Percentiles rank a stretch among this genome's conserved stretches.
Evolutionary conservation across 1,140 invertebrate species (phyloP).

Genomic region (Hormaphis cornu): DNA sequence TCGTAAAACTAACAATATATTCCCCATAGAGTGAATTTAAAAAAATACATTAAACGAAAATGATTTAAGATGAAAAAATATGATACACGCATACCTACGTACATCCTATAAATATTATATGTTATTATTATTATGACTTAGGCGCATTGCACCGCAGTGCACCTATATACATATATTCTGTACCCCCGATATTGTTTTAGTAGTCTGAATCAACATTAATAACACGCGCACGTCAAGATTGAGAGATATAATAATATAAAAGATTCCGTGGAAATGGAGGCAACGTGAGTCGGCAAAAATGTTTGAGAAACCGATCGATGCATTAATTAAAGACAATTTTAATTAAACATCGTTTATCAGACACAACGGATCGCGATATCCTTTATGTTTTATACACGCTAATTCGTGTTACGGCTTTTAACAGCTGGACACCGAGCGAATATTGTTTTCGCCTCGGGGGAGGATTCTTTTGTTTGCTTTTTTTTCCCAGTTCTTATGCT

Average conservation of each 20-base stretch:
- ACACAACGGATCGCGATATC: constrained; percentile 4
- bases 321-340: constrained; percentile 31
- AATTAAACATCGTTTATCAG: constrained; percentile 31
- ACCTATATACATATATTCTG: not conserved
- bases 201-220: constrained; percentile 18
- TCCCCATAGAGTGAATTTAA: no score
- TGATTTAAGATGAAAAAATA: not conserved
- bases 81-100: not conserved
- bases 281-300: not conserved
- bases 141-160: no score
- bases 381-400: constrained; percentile 23
- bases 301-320: not conserved
- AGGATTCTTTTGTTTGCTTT: constrained; percentile 20
- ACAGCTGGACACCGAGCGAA: constrained; percentile 25
- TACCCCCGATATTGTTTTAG: not conserved
- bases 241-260: constrained; percentile 1
- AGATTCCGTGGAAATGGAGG: not conserved
- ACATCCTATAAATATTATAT: not conserved
- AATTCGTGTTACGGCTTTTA: constrained; percentile 11
- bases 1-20: not conserved
- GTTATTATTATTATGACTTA: not conserved
- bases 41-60: not conserved
- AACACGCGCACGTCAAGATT: constrained; percentile 8
- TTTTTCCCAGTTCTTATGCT: not conserved
- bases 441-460: constrained; percentile 24